Evolutionary conservation across 1,140 invertebrate genomes (phyloP).

Genomic region (Neuroterus valhalla): DNA sequence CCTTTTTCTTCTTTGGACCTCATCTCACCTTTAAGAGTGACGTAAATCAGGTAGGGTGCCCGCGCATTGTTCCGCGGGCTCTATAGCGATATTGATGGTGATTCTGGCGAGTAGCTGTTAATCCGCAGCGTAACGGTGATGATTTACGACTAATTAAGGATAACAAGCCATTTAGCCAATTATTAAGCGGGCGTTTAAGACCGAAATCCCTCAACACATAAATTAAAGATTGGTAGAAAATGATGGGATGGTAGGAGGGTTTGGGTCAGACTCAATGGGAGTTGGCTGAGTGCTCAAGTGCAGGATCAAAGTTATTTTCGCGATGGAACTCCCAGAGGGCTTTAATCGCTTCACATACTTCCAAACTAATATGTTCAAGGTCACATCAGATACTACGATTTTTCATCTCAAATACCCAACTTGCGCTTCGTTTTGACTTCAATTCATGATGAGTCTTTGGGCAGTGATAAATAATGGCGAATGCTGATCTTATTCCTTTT

Average conservation of each 20-base stretch:
- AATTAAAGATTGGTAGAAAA: conserved; percentile 50
- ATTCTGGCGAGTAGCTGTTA: conserved; percentile 55
- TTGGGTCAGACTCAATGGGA: background rate
- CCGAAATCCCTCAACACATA: conserved; percentile 58
- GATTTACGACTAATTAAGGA: conserved; percentile 70
- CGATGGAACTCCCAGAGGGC: conserved; percentile 52
- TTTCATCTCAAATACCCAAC: no score
- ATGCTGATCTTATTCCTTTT: no score
- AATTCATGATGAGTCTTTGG: no score
- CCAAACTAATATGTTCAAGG: conserved; percentile 58
- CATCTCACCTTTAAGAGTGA: conserved; percentile 40
- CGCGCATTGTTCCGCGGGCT: conserved; percentile 55
- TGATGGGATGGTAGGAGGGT: background rate
- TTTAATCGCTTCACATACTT: conserved; percentile 65
- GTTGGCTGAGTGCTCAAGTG: conserved; percentile 11
- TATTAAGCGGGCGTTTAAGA: conserved; percentile 64
- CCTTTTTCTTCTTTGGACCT: conserved; percentile 8
- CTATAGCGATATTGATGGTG: conserved; percentile 54
- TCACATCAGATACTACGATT: conserved; percentile 1
- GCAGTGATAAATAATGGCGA: no score
- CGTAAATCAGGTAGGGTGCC: conserved; percentile 57
- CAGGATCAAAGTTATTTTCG: conserved; percentile 22
- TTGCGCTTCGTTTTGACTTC: no score
- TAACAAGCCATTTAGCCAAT: conserved; percentile 70
- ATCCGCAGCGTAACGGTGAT: conserved; percentile 51